Evolutionary conservation across 1,140 invertebrate species (phyloP).

Genomic region (Berghia stephanieae): DNA sequence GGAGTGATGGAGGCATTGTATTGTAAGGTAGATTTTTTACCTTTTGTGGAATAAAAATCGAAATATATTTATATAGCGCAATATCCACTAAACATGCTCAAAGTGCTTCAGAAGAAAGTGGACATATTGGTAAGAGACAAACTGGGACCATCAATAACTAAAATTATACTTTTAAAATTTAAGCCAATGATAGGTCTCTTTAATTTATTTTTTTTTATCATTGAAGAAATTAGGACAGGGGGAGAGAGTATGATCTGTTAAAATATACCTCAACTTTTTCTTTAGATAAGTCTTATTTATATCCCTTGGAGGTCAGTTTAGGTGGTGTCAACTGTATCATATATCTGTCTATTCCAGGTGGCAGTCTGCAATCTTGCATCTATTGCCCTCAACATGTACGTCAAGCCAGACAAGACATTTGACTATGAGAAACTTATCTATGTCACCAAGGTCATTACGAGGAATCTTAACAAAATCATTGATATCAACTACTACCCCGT

Average conservation of each 20-base stretch:
- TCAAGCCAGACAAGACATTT: slow-evolving; percentile 76
- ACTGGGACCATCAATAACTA: too few species aligned
- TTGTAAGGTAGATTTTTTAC: too few species aligned
- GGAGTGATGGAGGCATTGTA: too few species aligned
- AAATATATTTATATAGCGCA: too few species aligned
- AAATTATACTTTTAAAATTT: too few species aligned
- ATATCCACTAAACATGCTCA: too few species aligned
- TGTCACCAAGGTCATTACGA: slow-evolving; percentile 88
- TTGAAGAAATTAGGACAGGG: not conserved
- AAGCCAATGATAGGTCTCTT: not conserved
- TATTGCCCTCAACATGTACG: slow-evolving; percentile 97
- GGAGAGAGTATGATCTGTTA: not conserved
- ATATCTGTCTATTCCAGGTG: too few species aligned
- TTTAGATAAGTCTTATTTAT: too few species aligned
- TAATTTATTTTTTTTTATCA: not conserved
- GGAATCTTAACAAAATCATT: slow-evolving; percentile 97
- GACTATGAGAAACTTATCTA: slow-evolving; percentile 90
- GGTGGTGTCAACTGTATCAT: not conserved
- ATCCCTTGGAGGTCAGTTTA: not conserved
- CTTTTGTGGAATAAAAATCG: too few species aligned
- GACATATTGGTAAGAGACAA: too few species aligned
- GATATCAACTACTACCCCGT: slow-evolving; percentile 97
- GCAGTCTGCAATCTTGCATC: slow-evolving; percentile 99
- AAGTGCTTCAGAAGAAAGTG: too few species aligned
- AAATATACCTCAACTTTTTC: not conserved